Conservation (phyloP, 2,888 invertebrate genomes). For the Ennomos fuscantarius region DNA sequence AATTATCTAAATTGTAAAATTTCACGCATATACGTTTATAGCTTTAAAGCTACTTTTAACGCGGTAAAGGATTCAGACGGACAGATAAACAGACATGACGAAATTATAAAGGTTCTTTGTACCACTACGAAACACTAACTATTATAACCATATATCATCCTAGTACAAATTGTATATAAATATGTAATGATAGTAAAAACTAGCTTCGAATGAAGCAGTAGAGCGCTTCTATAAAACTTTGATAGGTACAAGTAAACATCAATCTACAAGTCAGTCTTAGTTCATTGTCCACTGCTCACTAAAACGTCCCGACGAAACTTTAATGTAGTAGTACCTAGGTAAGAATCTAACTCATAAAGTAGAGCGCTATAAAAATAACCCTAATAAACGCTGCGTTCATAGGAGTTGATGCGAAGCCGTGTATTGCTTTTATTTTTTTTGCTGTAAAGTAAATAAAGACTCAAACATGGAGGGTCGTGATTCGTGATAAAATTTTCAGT, state of each 20-base stretch:
- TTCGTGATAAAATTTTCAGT: slow-evolving; percentile 61
- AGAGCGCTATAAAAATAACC: slow-evolving; percentile 1
- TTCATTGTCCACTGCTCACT: neutral
- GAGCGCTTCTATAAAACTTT: neutral
- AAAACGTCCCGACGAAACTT: neutral
- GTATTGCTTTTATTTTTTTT: slow-evolving; percentile 52
- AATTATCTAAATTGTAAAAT: no score
- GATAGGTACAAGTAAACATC: neutral
- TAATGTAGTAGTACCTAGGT: slow-evolving; percentile 6
- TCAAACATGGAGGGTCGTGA: slow-evolving; percentile 59
- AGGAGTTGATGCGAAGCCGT: slow-evolving; percentile 23
- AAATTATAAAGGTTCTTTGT: no score
- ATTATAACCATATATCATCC: no score
- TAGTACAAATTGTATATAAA: no score
- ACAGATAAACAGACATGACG: no score
- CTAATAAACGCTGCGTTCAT: neutral
- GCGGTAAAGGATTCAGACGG: no score
- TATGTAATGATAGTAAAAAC: no score
- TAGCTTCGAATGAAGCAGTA: no score
- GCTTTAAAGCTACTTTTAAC: no score
- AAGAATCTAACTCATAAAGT: slow-evolving; percentile 7
- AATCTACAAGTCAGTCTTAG: no score
- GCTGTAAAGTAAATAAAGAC: slow-evolving; percentile 60
- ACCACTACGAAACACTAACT: no score
- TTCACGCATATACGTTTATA: no score